Evolutionary conservation across 1,140 invertebrate species (phyloP).

Genomic region (Planococcus citri): DNA sequence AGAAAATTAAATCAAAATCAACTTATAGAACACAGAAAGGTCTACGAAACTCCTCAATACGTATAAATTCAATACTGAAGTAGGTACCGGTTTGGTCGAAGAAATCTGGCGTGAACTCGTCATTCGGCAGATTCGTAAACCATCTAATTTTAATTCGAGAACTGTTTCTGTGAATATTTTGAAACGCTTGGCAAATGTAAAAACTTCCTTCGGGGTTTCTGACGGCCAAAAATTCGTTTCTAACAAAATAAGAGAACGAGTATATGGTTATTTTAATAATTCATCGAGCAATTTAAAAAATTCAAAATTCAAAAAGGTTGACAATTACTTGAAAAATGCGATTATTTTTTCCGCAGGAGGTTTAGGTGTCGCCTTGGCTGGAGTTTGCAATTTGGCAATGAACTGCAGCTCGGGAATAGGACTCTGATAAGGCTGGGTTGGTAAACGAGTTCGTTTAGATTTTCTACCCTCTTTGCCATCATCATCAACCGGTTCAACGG

Average conservation of each 20-base stretch:
- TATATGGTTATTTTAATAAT: no score
- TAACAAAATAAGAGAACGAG: conserved; percentile 34
- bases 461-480: conserved; percentile 36
- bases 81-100: conserved; percentile 73
- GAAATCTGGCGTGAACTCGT: conserved; percentile 70
- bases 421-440: conserved; percentile 67
- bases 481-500: conserved; percentile 13
- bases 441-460: conserved; percentile 43
- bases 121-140: conserved; percentile 55
- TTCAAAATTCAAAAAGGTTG: background rate
- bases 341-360: conserved; percentile 67
- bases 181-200: conserved; percentile 79
- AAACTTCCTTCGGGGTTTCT: conserved; percentile 77
- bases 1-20: conserved; percentile 29
- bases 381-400: conserved; percentile 54
- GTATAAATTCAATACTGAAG: background rate
- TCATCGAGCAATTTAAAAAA: background rate
- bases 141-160: conserved; percentile 76
- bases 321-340: conserved; percentile 62
- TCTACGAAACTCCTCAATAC: no score
- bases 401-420: conserved; percentile 61
- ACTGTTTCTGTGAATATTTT: conserved; percentile 76
- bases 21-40: conserved; percentile 23
- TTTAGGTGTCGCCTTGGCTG: conserved; percentile 41
- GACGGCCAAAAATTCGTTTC: conserved; percentile 79